Conservation (phyloP, 2,888 invertebrate genomes). For the Heliothis peltigera region DNA sequence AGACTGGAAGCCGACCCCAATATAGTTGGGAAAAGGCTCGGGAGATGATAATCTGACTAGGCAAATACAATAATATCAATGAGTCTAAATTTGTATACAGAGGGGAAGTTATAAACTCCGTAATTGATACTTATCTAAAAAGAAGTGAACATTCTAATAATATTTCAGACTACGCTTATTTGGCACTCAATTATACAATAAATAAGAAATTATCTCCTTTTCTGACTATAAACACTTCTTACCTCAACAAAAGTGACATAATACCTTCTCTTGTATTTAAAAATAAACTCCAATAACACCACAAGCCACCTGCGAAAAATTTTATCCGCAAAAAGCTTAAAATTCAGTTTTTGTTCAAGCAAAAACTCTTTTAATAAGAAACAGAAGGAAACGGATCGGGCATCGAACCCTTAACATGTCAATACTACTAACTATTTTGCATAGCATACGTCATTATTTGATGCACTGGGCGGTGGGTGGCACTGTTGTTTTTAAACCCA, state of each 20-base stretch:
- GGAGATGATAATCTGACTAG: too few species aligned
- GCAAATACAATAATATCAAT: too few species aligned
- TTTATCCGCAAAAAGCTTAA: slow-evolving; percentile 57
- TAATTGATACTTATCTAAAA: slow-evolving; percentile 19
- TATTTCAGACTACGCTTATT: too few species aligned
- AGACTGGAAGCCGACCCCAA: too few species aligned
- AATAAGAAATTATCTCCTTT: neutral
- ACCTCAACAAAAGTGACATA: slow-evolving; percentile 14
- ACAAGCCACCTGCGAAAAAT: slow-evolving; percentile 59
- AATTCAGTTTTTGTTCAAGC: slow-evolving; percentile 66
- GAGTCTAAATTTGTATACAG: slow-evolving; percentile 28
- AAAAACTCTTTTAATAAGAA: slow-evolving; percentile 76
- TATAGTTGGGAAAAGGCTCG: too few species aligned
- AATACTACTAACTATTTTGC: slow-evolving; percentile 83
- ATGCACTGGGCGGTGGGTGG: slow-evolving; percentile 41
- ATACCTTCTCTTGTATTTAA: slow-evolving; percentile 8
- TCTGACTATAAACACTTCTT: neutral
- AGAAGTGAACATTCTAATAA: too few species aligned
- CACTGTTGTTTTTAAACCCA: slow-evolving; percentile 32
- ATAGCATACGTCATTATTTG: slow-evolving; percentile 87
- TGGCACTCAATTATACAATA: neutral
- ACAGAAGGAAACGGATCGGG: slow-evolving; percentile 76
- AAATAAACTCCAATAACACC: slow-evolving; percentile 54
- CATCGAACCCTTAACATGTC: slow-evolving; percentile 87
- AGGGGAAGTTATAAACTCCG: neutral